phyloP scores from a whole-genome alignment of 2,113 vertebrate genomes.

The Ramphastos sulfuratus region DNA sequence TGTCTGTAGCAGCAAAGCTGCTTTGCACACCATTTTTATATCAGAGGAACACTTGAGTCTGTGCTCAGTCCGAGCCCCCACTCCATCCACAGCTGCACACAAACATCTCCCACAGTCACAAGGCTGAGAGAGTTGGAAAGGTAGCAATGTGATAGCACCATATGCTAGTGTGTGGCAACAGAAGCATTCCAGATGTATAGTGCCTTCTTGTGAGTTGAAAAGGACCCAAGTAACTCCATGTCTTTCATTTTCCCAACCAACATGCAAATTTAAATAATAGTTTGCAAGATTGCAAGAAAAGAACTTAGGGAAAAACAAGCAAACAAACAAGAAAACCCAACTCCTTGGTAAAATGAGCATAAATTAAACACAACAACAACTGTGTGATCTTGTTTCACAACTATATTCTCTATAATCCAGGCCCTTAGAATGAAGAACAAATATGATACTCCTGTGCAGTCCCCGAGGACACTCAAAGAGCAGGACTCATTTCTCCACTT shows the following conservation, averaged over 20 bases:
- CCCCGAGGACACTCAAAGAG: background rate
- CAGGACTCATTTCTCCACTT: background rate
- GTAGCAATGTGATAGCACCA: background rate
- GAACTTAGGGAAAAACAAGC: background rate
- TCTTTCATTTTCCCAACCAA: background rate
- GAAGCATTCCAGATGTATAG: background rate
- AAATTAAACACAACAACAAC: background rate
- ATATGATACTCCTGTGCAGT: background rate
- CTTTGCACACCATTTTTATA: background rate
- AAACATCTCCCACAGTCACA: rapidly evolving
- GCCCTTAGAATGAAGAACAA: background rate
- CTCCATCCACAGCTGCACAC: background rate
- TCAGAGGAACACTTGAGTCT: background rate
- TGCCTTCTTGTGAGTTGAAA: background rate
- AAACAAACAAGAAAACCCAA: no score
- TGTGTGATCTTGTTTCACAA: background rate
- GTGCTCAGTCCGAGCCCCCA: background rate
- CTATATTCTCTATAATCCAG: background rate
- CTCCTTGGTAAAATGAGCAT: rapidly evolving
- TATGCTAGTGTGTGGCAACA: background rate
- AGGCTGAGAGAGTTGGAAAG: background rate
- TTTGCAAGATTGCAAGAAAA: background rate
- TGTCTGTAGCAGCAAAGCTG: background rate
- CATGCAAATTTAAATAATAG: background rate
- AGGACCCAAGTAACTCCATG: background rate